These are phyloP conservation scores for Dicyrtoma fusca DNA, from an alignment of 2,888 invertebrate species.

Conservation along the genomic window DNA sequence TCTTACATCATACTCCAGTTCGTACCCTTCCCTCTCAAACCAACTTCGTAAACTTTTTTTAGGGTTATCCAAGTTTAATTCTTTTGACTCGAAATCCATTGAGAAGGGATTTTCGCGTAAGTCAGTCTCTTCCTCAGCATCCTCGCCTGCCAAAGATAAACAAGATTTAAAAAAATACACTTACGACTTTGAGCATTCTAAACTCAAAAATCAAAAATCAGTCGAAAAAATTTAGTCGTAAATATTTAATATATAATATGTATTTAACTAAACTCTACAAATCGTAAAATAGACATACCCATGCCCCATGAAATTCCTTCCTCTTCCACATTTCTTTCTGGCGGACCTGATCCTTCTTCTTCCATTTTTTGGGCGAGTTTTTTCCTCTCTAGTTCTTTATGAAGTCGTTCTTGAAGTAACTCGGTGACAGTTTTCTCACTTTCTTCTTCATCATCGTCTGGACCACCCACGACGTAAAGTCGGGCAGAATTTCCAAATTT, in stretches of 20 bases:
- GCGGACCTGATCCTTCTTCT: slow-evolving; percentile 6
- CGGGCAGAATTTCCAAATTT: slow-evolving; percentile 87
- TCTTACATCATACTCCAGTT: slow-evolving; percentile 81
- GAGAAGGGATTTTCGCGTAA: slow-evolving; percentile 81
- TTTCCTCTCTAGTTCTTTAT: slow-evolving; percentile 51
- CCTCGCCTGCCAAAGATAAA: slow-evolving; percentile 63
- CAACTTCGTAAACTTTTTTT: slow-evolving; percentile 92
- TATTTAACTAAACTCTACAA: background rate
- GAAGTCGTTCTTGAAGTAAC: slow-evolving; percentile 55
- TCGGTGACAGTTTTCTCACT: slow-evolving; percentile 74
- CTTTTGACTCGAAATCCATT: slow-evolving; percentile 59
- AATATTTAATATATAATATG: background rate
- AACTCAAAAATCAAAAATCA: no score
- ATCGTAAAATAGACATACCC: slow-evolving; percentile 62
- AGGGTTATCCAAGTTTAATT: slow-evolving; percentile 89
- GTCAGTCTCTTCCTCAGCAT: slow-evolving; percentile 84
- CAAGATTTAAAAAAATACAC: background rate
- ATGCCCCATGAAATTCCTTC: slow-evolving; percentile 90
- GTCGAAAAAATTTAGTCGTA: no score
- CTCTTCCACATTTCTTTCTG: slow-evolving; percentile 63
- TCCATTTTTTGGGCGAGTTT: slow-evolving; percentile 56
- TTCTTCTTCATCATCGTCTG: slow-evolving; percentile 80
- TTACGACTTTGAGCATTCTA: no score
- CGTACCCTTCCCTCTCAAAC: slow-evolving; percentile 91
- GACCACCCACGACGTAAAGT: slow-evolving; percentile 80